These are phyloP conservation scores for Drosophila teissieri DNA, from an alignment of 1,140 invertebrate species.

Conservation along the genomic window DNA sequence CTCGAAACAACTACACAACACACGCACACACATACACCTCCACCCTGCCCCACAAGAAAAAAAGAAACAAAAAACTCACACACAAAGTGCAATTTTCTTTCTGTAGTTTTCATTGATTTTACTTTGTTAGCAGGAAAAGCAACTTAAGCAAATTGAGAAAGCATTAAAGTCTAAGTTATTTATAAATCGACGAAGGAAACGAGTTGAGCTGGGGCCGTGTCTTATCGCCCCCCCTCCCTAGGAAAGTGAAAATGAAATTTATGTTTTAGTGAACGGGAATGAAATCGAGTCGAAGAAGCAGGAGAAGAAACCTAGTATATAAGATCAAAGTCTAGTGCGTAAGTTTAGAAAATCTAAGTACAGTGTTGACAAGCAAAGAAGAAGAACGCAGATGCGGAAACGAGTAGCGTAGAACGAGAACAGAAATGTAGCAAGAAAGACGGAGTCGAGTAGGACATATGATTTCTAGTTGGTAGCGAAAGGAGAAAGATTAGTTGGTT, in stretches of 20 bases:
- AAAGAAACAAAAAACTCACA: conserved; percentile 9
- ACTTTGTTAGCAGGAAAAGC: conserved; percentile 41
- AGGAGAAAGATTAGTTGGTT: conserved; percentile 49
- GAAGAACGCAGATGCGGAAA: conserved; percentile 19
- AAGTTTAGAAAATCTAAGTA: conserved; percentile 70
- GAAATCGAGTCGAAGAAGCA: conserved; percentile 27
- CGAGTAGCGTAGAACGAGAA: conserved; percentile 9
- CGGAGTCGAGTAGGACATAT: conserved; percentile 49
- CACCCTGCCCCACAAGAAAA: background rate
- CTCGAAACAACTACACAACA: background rate
- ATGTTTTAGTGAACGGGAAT: conserved; percentile 42
- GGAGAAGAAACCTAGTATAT: conserved; percentile 56
- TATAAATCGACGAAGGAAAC: conserved; percentile 32
- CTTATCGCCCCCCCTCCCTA: conserved; percentile 19
- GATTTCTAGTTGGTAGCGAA: conserved; percentile 68
- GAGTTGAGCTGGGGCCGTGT: conserved; percentile 11
- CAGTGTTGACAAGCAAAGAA: conserved; percentile 51
- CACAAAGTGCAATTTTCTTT: conserved; percentile 71
- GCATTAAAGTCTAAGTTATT: conserved; percentile 62
- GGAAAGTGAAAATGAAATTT: conserved; percentile 49
- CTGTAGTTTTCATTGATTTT: conserved; percentile 50
- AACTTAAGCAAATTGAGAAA: conserved; percentile 63
- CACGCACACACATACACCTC: conserved; percentile 16
- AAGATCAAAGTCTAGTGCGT: conserved; percentile 74
- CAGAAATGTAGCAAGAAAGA: conserved; percentile 27